Evolutionary conservation across 2,113 vertebrate genomes (phyloP).

Genomic region (Chionodraco myersi): DNA sequence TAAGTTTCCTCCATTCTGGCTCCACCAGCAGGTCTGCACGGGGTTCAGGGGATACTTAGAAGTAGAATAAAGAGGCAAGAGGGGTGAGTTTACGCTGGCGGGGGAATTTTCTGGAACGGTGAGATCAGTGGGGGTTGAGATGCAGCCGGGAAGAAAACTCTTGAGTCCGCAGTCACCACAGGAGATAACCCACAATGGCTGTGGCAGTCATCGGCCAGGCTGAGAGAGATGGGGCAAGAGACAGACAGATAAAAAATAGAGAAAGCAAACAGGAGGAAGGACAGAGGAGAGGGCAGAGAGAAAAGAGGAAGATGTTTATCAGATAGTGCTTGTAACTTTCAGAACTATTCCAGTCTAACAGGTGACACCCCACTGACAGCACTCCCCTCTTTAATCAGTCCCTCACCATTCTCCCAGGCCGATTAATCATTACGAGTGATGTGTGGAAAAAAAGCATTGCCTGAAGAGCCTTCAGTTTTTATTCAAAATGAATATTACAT

Average conservation of each 20-base stretch:
- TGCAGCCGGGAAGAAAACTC: constrained; percentile 50
- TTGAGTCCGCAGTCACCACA: constrained; percentile 76
- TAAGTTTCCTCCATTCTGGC: constrained; percentile 90
- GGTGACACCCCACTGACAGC: constrained; percentile 40
- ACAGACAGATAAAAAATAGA: constrained; percentile 26
- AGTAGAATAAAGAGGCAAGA: constrained; percentile 33
- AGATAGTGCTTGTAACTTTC: constrained; percentile 25
- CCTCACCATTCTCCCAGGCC: constrained; percentile 19
- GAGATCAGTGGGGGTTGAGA: constrained; percentile 48
- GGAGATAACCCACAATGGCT: constrained; percentile 62
- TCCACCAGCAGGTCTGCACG: constrained; percentile 41
- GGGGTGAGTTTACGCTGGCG: constrained; percentile 1
- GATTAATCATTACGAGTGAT: constrained; percentile 48
- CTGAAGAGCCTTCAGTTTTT: constrained; percentile 26
- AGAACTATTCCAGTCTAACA: constrained; percentile 32
- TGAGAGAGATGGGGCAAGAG: constrained; percentile 52
- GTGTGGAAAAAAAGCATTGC: constrained; percentile 28
- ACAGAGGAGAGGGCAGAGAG: constrained; percentile 17
- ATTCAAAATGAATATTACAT: constrained; percentile 48
- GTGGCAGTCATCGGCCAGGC: constrained; percentile 70
- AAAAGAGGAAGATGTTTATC: constrained; percentile 40
- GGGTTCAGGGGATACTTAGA: constrained; percentile 25
- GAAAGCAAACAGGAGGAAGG: background rate
- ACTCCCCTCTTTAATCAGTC: constrained; percentile 42
- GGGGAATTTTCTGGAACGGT: constrained; percentile 23